Base-by-base conservation (phyloP, 2,797 vertebrate genomes). In the Echeneis naucrates region DNA sequence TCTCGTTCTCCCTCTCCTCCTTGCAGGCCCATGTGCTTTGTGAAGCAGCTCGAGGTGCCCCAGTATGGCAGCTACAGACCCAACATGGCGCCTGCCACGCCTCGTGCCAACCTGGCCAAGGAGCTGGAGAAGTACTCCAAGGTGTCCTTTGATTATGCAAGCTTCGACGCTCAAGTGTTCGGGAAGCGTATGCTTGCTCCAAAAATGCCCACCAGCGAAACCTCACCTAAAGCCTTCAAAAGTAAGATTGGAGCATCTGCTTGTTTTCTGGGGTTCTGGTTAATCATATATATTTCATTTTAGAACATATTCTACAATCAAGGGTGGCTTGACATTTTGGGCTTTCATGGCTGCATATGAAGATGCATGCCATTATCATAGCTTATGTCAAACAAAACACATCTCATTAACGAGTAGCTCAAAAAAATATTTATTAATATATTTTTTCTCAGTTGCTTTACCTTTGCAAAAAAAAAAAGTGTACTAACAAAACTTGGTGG, bases 111-210 rank as follows among this genome's bases (percentile, higher is more conserved):
- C 94, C 93, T 99, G 93, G 97, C 97, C 91, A 97, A 96, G 96
- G 98, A 99, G 91, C 94, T 99, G 93, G 98, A 99, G 94, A 99
- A 99, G 83, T 98, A 98, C 95, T 99, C 98, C 94, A 99, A 98
- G 95, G 97, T 98, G 92, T 98, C 97, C 93, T 99, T 99, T 77
- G 98, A 99, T 96, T 98, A 99, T 95, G 97, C 97, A 95, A 99
- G 97, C 96, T 99, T 99, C 78, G 97, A 99, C 73, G 97, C 97
- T 89, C 97, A 98, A 95, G 97, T 99, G 95, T 99, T 99, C 77
- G 98, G 97, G 94, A 98, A 97, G 94, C 97, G 96, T 91, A 95
- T 96, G 95, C 96, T 99, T 93, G 96, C 96, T 92, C 97, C 97
- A 97, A 98, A 99, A 96, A 98, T 97, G 94, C 95, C 95, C 94